Evolutionary conservation across 2,797 vertebrate species (phyloP).

Genomic region (Salmo trutta): DNA sequence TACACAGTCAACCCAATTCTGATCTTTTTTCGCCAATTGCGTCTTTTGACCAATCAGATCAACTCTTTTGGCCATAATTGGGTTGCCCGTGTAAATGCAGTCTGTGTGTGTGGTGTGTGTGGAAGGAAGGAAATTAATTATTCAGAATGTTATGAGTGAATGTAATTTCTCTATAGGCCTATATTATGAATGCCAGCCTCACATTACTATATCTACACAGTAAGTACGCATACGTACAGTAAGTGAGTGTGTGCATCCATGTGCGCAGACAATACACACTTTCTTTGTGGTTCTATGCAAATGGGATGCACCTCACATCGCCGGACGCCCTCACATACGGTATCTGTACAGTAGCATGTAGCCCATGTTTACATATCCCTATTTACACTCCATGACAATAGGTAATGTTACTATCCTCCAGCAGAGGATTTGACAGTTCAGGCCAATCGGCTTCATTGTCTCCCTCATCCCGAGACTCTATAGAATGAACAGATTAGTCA

Average conservation of each 20-base stretch:
- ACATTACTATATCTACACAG: not conserved
- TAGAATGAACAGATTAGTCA: conserved; percentile 71
- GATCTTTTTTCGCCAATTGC: too few relatives aligned
- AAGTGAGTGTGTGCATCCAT: conserved; percentile 17
- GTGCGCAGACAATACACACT: conserved; percentile 28
- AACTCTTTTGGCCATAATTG: too few relatives aligned
- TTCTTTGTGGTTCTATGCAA: conserved; percentile 22
- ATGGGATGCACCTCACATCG: conserved; percentile 12
- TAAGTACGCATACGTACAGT: not conserved
- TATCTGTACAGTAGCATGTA: conserved; percentile 51
- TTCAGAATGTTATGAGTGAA: conserved; percentile 13
- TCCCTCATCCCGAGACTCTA: conserved; percentile 58
- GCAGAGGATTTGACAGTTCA: conserved; percentile 48
- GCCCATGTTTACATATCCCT: conserved; percentile 55
- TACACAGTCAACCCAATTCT: too few relatives aligned
- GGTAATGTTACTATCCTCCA: conserved; percentile 46
- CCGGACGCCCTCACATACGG: not conserved
- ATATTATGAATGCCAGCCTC: conserved; percentile 15
- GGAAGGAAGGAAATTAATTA: too few relatives aligned
- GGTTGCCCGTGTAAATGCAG: too few relatives aligned
- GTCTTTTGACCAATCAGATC: too few relatives aligned
- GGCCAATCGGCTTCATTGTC: conserved; percentile 57
- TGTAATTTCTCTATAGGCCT: conserved; percentile 10
- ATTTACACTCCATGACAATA: conserved; percentile 66
- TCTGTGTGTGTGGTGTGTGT: not conserved